A percentile compares a stretch with the other conserved stretches of the same genome.
Conservation (phyloP, 2,113 vertebrate species). For the Cebus imitator region DNA sequence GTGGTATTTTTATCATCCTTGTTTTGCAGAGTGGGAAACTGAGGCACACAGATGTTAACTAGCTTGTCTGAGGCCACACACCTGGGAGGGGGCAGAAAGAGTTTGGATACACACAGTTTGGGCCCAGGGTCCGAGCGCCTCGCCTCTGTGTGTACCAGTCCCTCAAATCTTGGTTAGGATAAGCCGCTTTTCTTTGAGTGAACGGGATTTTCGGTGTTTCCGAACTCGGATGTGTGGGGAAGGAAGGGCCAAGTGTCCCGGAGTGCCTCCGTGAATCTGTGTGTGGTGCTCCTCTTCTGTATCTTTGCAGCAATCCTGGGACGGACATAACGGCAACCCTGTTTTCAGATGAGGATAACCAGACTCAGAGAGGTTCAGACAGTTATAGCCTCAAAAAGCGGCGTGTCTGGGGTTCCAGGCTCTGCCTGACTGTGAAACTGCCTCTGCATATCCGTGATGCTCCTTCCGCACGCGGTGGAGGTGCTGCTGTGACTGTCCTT, state of each 20-base stretch:
- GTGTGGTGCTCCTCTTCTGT: accelerated
- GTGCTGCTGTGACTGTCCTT: not conserved
- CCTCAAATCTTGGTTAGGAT: not conserved
- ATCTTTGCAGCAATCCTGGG: not conserved
- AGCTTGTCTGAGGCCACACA: not conserved
- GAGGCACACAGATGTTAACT: not conserved
- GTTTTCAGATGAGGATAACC: not conserved
- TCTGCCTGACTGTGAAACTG: not conserved
- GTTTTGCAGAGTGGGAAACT: not conserved
- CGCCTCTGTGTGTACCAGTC: accelerated
- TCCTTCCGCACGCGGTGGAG: accelerated
- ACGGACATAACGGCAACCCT: accelerated
- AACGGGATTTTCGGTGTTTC: too few relatives aligned
- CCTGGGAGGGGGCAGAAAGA: not conserved
- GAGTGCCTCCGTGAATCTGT: not conserved
- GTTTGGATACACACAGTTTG: not conserved
- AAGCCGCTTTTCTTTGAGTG: not conserved
- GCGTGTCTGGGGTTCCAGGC: too few relatives aligned
- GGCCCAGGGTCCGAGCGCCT: not conserved
- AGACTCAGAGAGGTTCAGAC: not conserved
- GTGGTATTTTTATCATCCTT: not conserved
- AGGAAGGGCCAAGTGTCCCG: not conserved
- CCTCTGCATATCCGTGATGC: not conserved
- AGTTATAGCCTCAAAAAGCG: accelerated
- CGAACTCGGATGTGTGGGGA: not conserved